Base-by-base conservation (phyloP, 2,797 vertebrate genomes). In the Rhynchonycteris naso region DNA sequence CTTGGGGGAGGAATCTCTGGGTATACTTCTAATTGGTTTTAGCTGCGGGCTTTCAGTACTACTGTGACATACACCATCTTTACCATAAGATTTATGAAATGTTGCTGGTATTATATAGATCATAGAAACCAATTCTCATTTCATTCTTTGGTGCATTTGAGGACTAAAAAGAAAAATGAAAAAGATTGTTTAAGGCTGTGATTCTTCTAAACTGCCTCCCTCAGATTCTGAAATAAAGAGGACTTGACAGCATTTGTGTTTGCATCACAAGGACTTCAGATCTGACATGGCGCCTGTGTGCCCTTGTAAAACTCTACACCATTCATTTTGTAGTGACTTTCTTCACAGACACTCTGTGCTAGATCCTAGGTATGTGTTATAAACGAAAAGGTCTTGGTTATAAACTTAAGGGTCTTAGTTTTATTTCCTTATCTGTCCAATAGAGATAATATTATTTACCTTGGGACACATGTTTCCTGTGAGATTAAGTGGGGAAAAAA, bases 81-180 rank as follows among this genome's bases (percentile, higher is more conserved):
- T 35, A 28, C 21, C 3, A 0, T 50, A 81, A 66, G 35, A 78
- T 86, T 50, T 91, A 28, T 79, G 56, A 72, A 83, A 21, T 81
- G 56, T 61, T 76, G 30, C 61, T 61, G 69, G 21, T 74, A 82
- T 66, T 88, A 83, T 88, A 30, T 79, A 74, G 59, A 63, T 85
- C 82, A 63, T 12, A 65, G 74, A 85, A 90, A 74, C 43, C 33
- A 89, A 86, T 54, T 91, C 18, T 93, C 16, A 30, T 81, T 84
- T 83, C 63, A 65, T 96, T 93, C 75, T 88, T 68, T 58, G 59
- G 56, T 86, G 16, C 50, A 9, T 58, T 72, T 72, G 7, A 71
- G 59, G 33, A 78, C 43, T 74, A 28, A 56, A 38, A 58, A 28
- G 43, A 43, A 47, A 28, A 84, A 56, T 43, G 14, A 35, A 50